phyloP scores from a whole-genome alignment of 2,888 invertebrate species.

The Agrochola lota region DNA sequence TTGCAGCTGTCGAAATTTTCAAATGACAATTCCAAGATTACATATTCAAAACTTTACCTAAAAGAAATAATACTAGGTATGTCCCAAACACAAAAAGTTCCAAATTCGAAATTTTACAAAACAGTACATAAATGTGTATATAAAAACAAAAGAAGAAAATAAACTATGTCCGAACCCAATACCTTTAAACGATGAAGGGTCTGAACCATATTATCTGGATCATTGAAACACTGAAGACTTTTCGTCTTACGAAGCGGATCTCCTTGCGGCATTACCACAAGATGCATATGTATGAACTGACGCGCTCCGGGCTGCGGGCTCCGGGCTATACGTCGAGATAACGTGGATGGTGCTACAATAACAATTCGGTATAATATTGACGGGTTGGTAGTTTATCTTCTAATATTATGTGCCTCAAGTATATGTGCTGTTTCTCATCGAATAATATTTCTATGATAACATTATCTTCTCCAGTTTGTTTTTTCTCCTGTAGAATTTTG shows the following conservation, averaged over 20 bases:
- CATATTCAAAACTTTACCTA: no score
- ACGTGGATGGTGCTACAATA: constrained; percentile 46
- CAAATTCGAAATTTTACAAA: background rate
- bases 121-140: background rate
- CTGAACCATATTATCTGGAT: constrained; percentile 26
- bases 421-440: constrained; percentile 22
- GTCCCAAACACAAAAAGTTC: background rate
- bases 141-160: background rate
- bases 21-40: background rate
- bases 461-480: background rate
- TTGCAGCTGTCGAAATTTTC: background rate
- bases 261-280: constrained; percentile 43
- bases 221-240: constrained; percentile 35
- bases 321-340: constrained; percentile 39
- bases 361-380: constrained; percentile 53
- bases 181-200: constrained; percentile 2
- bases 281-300: constrained; percentile 52
- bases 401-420: constrained; percentile 32
- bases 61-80: no score
- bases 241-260: constrained; percentile 47
- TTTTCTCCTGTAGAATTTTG: background rate
- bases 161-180: background rate
- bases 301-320: constrained; percentile 36
- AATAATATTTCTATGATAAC: constrained; percentile 11
- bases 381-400: constrained; percentile 43